These are phyloP conservation scores for Stenodera caucasica DNA, from an alignment of 2,888 invertebrate species.

Conservation along the genomic window DNA sequence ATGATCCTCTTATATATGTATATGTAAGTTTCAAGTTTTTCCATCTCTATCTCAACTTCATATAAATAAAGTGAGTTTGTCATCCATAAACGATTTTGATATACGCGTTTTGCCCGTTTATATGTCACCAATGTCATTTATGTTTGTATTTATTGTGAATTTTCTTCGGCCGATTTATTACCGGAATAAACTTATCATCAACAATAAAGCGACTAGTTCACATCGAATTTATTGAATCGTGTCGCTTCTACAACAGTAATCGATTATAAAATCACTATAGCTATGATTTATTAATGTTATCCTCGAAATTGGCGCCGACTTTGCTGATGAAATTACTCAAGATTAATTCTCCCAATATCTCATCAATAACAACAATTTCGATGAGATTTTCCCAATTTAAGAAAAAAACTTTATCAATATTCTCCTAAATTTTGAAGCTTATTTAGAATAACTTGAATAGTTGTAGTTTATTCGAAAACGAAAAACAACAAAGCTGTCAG, in stretches of 20 bases:
- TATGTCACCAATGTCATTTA: neutral
- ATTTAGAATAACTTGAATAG: no score
- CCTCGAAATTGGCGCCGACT: neutral
- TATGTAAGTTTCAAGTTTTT: conserved; percentile 4
- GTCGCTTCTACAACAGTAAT: neutral
- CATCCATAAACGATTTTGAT: neutral
- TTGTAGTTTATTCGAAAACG: no score
- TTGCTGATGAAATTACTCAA: neutral
- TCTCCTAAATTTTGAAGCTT: no score
- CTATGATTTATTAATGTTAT: conserved; percentile 4
- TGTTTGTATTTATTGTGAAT: conserved; percentile 2
- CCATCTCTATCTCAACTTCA: no score
- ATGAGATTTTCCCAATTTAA: neutral
- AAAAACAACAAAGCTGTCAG: neutral
- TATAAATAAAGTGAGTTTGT: neutral
- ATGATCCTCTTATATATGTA: neutral
- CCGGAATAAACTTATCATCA: neutral
- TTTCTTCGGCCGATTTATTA: neutral
- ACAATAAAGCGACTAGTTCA: neutral
- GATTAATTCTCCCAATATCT: neutral
- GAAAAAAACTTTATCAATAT: neutral
- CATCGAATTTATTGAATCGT: neutral
- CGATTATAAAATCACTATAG: neutral
- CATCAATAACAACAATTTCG: neutral
- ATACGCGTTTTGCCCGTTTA: neutral